Evolutionary conservation across 2,113 vertebrate species (phyloP).

Genomic region (Cisticola juncidis): DNA sequence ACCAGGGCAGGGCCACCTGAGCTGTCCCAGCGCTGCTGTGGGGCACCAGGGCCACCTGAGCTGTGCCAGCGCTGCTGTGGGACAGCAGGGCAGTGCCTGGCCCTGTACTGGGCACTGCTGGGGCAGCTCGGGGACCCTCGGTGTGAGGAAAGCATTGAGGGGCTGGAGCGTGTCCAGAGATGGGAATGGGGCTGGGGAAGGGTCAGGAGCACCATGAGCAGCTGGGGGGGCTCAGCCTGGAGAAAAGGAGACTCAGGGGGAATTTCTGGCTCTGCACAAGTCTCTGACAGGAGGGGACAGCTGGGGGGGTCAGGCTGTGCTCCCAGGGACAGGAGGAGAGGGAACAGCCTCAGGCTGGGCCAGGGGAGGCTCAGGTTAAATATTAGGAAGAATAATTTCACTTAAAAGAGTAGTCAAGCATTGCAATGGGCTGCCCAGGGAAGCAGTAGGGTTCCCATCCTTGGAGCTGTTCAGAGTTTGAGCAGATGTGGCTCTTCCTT

Average conservation of each 20-base stretch:
- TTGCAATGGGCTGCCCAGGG: not conserved
- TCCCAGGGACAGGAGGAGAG: not conserved
- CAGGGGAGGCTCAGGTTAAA: not conserved
- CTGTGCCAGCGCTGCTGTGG: not conserved
- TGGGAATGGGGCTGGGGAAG: not conserved
- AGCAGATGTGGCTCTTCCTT: not conserved
- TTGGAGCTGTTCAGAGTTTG: not conserved
- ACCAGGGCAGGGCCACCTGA: not conserved
- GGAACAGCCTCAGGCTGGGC: accelerated
- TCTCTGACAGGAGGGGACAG: not conserved
- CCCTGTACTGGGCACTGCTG: not conserved
- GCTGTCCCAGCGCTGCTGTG: not conserved
- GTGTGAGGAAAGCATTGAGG: too few species aligned
- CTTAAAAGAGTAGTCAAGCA: too few species aligned
- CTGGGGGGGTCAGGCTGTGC: accelerated
- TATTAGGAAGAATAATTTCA: not conserved
- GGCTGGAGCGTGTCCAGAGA: not conserved
- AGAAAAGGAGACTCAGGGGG: not conserved
- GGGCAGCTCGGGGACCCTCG: not conserved
- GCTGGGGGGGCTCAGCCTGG: not conserved
- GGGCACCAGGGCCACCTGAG: not conserved
- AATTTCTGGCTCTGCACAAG: not conserved
- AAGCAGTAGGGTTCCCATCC: too few species aligned
- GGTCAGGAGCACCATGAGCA: not conserved
- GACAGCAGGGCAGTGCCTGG: not conserved